These are phyloP conservation scores for Labeo rohita DNA, from an alignment of 2,113 vertebrate genomes.

Conservation along the genomic window DNA sequence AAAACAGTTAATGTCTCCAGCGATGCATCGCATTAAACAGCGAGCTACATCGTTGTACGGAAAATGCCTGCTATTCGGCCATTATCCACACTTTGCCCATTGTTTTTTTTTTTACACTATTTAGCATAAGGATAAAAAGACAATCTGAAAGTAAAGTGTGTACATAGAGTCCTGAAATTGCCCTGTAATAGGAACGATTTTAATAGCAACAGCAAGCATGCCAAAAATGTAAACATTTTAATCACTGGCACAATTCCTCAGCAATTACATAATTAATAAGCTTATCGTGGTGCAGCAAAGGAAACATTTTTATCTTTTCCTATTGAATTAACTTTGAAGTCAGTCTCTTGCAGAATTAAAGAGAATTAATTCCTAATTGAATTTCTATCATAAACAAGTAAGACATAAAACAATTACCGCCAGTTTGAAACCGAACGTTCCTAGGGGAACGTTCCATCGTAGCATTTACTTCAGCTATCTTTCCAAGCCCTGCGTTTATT, in stretches of 20 bases:
- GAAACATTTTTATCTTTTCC: conserved; percentile 41
- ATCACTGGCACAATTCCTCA: conserved; percentile 23
- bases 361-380: conserved; percentile 47
- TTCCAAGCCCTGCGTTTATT: not conserved
- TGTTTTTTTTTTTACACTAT: not conserved
- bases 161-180: not conserved
- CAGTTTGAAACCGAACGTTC: not conserved
- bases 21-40: not conserved
- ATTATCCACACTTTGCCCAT: not conserved
- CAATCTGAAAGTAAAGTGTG: not conserved
- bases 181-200: not conserved
- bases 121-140: conserved; percentile 4
- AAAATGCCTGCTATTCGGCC: not conserved
- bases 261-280: conserved; percentile 48
- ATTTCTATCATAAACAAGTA: conserved; percentile 46
- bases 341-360: conserved; percentile 25
- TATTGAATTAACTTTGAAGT: conserved; percentile 46
- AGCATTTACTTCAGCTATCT: conserved; percentile 30
- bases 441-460: not conserved
- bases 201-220: conserved; percentile 8
- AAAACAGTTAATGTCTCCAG: not conserved
- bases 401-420: conserved; percentile 45
- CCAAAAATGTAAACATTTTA: conserved; percentile 30
- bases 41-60: not conserved
- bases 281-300: conserved; percentile 40